phyloP scores from a whole-genome alignment of 1,140 invertebrate genomes.

The Leptinotarsa defecta region DNA sequence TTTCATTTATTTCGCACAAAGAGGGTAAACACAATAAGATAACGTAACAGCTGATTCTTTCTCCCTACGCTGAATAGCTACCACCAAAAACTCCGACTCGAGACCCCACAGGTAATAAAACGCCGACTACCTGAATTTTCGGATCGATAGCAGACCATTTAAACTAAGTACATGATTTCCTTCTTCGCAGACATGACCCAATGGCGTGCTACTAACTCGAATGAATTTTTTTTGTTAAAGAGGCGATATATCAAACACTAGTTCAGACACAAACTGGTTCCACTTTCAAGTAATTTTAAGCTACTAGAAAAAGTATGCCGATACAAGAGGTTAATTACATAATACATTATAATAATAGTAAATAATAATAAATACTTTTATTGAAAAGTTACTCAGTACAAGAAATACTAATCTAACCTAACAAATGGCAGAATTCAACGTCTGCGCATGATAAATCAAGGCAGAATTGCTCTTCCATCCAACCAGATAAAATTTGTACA shows the following conservation, averaged over 20 bases:
- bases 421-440: too few species aligned
- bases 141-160: conserved; percentile 12
- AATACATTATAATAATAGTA: too few species aligned
- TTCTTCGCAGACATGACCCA: not conserved
- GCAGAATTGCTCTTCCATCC: too few species aligned
- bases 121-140: conserved; percentile 4
- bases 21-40: not conserved
- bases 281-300: too few species aligned
- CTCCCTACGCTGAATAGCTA: not conserved
- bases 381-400: too few species aligned
- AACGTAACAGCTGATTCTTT: not conserved
- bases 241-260: not conserved
- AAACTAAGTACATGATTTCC: not conserved
- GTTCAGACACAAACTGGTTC: not conserved
- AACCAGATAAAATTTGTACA: too few species aligned
- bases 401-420: too few species aligned
- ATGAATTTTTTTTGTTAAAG: not conserved
- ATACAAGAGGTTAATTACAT: too few species aligned
- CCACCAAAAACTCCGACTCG: not conserved
- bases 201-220: not conserved
- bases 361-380: too few species aligned
- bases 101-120: conserved; percentile 13
- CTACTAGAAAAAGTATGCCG: too few species aligned
- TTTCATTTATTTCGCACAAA: not conserved
- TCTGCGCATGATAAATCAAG: too few species aligned